phyloP scores from a whole-genome alignment of 2,113 vertebrate genomes.

The Pelobates fuscus region DNA sequence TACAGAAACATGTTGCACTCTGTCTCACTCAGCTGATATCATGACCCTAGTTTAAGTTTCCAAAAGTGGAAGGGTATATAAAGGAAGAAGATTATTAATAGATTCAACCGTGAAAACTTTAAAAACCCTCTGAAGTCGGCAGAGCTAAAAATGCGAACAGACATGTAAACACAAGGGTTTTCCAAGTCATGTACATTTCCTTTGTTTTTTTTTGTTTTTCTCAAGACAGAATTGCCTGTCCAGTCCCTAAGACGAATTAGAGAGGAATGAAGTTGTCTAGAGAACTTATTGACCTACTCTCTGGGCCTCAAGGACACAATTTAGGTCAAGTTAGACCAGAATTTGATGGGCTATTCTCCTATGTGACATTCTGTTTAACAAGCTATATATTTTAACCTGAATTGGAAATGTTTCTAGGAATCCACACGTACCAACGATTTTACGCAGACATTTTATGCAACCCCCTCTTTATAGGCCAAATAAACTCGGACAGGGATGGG shows the following conservation, averaged over 20 bases:
- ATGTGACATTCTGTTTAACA: constrained; percentile 47
- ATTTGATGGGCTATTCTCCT: constrained; percentile 13
- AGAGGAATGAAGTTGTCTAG: no score
- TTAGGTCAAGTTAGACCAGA: constrained; percentile 20
- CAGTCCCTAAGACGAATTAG: no score
- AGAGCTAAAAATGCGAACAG: not conserved
- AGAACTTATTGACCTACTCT: constrained; percentile 23
- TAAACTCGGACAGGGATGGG: constrained; percentile 15
- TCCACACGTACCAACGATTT: not conserved
- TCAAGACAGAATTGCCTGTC: not conserved
- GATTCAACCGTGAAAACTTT: no score
- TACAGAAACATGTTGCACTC: no score
- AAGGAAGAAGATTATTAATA: no score
- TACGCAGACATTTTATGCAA: constrained; percentile 28
- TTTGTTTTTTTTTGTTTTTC: not conserved
- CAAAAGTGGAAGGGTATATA: no score
- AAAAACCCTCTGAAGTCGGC: no score
- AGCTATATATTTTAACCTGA: constrained; percentile 36
- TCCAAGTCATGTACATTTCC: not conserved
- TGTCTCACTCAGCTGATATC: no score
- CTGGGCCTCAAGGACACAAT: constrained; percentile 19
- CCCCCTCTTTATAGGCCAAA: constrained; percentile 45
- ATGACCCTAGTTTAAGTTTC: no score
- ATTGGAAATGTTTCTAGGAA: constrained; percentile 23
- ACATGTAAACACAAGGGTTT: not conserved